A percentile compares a stretch with the other conserved stretches of the same genome.
Evolutionary conservation across 2,888 invertebrate genomes (phyloP).

Genomic region (Dasysyrphus albostriatus): DNA sequence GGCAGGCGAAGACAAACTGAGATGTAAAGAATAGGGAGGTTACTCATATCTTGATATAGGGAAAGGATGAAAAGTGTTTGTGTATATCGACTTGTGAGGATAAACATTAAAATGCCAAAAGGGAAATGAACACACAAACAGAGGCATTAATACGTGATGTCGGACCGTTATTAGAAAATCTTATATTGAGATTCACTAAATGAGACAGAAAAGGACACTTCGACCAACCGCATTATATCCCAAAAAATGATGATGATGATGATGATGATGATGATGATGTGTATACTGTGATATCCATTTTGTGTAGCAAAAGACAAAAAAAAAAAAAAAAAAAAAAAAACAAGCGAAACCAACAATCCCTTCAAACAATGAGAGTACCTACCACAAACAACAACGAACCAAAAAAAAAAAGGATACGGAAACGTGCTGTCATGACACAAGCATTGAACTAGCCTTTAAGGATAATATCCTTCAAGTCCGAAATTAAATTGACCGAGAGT

Average conservation of each 20-base stretch:
- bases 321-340: conserved; percentile 1
- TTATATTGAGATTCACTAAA: conserved; percentile 69
- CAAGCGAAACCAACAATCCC: conserved; percentile 19
- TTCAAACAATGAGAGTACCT: conserved; percentile 38
- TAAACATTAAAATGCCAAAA: conserved; percentile 75
- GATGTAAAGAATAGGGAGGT: neutral
- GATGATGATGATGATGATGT: conserved; percentile 39
- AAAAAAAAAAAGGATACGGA: conserved; percentile 48
- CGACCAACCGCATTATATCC: neutral
- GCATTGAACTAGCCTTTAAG: conserved; percentile 25
- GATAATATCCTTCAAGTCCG: conserved; percentile 57
- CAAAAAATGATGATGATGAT: conserved; percentile 31
- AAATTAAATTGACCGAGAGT: conserved; percentile 76
- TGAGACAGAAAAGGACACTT: neutral
- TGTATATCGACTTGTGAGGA: conserved; percentile 64
- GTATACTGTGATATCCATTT: conserved; percentile 55
- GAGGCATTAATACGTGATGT: conserved; percentile 73
- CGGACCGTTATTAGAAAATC: conserved; percentile 70
- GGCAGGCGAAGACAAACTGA: neutral
- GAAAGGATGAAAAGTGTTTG: conserved; percentile 54
- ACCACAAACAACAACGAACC: neutral
- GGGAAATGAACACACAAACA: conserved; percentile 75
- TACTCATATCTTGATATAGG: neutral
- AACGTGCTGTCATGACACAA: conserved; percentile 61
- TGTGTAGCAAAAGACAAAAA: neutral